A percentile compares a stretch with the other conserved stretches of the same genome.
These are phyloP conservation scores for Bombus pyrosoma DNA, from an alignment of 1,140 invertebrate species.

Conservation along the genomic window DNA sequence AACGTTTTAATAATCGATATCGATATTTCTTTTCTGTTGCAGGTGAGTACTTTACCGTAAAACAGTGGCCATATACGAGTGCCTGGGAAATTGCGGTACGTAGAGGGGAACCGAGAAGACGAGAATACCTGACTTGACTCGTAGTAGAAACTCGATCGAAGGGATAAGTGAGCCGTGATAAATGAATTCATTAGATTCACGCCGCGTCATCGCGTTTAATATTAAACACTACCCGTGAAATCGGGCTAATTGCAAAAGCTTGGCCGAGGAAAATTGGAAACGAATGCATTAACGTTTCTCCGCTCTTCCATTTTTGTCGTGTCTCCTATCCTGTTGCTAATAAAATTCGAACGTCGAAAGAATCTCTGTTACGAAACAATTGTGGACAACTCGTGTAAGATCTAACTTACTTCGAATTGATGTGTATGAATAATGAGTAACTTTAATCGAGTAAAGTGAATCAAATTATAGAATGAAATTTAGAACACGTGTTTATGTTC, in stretches of 20 bases:
- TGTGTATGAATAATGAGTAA: too few relatives aligned
- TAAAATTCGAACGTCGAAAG: not conserved
- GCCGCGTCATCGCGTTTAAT: conserved; percentile 23
- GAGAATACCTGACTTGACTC: not conserved
- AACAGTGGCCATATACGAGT: not conserved
- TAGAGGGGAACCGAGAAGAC: conserved; percentile 13
- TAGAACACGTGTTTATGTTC: too few relatives aligned
- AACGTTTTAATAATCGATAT: conserved; percentile 24
- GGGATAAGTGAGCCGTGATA: conserved; percentile 25
- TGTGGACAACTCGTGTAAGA: too few relatives aligned
- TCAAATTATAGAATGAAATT: too few relatives aligned
- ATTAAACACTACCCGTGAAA: conserved; percentile 16
- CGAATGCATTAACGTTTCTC: not conserved
- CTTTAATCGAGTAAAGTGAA: too few relatives aligned
- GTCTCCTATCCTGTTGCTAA: not conserved
- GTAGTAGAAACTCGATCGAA: conserved; percentile 14
- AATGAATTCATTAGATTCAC: conserved; percentile 25
- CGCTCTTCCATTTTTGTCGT: not conserved
- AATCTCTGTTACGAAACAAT: not conserved
- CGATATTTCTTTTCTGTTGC: conserved; percentile 69
- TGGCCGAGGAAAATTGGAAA: not conserved
- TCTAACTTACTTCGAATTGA: too few relatives aligned
- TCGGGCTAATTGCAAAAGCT: conserved; percentile 9
- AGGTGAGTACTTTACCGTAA: conserved; percentile 72
- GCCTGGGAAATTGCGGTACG: conserved; percentile 44